Conservation (phyloP, 2,888 invertebrate genomes). For the Erebia epiphron region DNA sequence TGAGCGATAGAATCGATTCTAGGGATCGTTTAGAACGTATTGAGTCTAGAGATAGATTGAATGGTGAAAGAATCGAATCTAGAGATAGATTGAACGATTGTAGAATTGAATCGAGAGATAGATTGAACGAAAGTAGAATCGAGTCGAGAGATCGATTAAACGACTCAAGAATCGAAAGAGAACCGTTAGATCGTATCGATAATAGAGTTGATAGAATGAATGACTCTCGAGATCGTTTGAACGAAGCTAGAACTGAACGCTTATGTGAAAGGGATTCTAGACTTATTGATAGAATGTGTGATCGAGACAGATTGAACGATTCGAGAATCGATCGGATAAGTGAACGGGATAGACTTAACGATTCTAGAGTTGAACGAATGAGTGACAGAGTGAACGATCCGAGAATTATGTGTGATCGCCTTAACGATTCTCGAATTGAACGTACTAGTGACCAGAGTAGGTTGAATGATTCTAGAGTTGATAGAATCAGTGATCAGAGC, state of each 20-base stretch:
- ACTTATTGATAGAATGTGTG: constrained; percentile 38
- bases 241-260: constrained; percentile 29
- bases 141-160: constrained; percentile 49
- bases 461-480: constrained; percentile 38
- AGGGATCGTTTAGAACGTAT: constrained; percentile 48
- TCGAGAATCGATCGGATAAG: constrained; percentile 42
- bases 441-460: constrained; percentile 43
- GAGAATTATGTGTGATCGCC: constrained; percentile 24
- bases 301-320: constrained; percentile 42
- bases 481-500: constrained; percentile 38
- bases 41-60: constrained; percentile 50
- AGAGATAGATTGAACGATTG: constrained; percentile 54
- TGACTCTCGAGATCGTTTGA: constrained; percentile 43
- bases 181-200: constrained; percentile 47
- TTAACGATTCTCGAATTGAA: constrained; percentile 43
- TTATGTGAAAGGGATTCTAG: constrained; percentile 33
- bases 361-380: constrained; percentile 41
- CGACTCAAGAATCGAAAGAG: constrained; percentile 38
- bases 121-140: constrained; percentile 50
- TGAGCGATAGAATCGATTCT: constrained; percentile 53
- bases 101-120: constrained; percentile 39
- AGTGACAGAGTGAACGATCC: constrained; percentile 40
- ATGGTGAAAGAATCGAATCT: constrained; percentile 51
- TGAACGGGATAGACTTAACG: constrained; percentile 43
- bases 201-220: constrained; percentile 39